These are phyloP conservation scores for Halesus radiatus DNA, from an alignment of 1,140 invertebrate species.

Conservation along the genomic window DNA sequence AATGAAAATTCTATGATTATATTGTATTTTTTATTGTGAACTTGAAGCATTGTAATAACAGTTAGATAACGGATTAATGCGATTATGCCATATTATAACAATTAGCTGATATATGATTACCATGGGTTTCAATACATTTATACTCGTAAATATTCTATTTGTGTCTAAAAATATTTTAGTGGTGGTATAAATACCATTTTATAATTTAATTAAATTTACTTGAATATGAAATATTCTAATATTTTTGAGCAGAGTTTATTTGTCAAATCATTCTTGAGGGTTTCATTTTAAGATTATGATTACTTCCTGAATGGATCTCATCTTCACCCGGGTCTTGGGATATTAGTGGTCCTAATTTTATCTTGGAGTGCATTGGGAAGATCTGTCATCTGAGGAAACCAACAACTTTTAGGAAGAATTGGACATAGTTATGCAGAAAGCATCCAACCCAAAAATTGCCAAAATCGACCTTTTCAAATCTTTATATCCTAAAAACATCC, in stretches of 20 bases:
- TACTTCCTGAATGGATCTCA: conserved; percentile 2
- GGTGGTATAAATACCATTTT: conserved; percentile 21
- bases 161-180: conserved; percentile 17
- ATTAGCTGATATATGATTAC: conserved; percentile 16
- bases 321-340: too few species aligned
- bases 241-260: neutral
- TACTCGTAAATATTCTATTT: neutral
- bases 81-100: conserved; percentile 31
- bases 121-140: conserved; percentile 13
- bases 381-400: too few species aligned
- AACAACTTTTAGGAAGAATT: too few species aligned
- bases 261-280: neutral
- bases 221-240: neutral
- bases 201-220: conserved; percentile 10
- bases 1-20: neutral
- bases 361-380: too few species aligned
- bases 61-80: conserved; percentile 1
- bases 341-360: too few species aligned
- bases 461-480: too few species aligned
- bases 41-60: conserved; percentile 11
- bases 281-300: neutral
- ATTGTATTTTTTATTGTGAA: conserved; percentile 3
- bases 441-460: too few species aligned
- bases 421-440: too few species aligned
- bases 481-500: too few species aligned